A percentile compares a stretch with the other conserved stretches of the same genome.
Conservation (phyloP, 2,888 invertebrate genomes). For the Caprella mutica region DNA sequence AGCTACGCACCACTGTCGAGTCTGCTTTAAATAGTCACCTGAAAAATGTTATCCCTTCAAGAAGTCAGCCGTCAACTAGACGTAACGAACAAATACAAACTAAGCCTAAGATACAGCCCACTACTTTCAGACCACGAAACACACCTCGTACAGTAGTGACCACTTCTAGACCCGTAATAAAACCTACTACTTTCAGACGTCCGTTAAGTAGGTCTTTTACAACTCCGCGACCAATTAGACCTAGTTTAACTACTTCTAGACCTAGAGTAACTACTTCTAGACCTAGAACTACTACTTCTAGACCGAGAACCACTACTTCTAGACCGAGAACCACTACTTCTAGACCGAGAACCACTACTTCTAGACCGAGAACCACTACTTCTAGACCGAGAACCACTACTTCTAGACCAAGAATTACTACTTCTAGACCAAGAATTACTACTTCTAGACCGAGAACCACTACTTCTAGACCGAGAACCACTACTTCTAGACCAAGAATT, state of each 20-base stretch:
- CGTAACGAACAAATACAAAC: too few relatives aligned
- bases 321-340: not conserved
- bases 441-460: not conserved
- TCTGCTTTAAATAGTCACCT: too few relatives aligned
- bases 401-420: constrained; percentile 8
- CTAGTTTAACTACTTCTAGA: not conserved
- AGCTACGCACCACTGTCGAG: too few relatives aligned
- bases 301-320: not conserved
- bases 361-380: too few relatives aligned
- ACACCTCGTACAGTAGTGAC: not conserved
- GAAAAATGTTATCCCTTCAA: too few relatives aligned
- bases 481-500: constrained; percentile 2
- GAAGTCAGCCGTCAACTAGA: too few relatives aligned
- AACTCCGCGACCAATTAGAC: too few relatives aligned
- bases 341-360: not conserved
- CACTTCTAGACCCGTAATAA: not conserved
- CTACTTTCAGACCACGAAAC: constrained; percentile 3
- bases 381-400: too few relatives aligned
- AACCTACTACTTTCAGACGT: constrained; percentile 3
- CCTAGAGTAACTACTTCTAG: not conserved
- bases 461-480: not conserved
- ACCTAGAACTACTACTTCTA: not conserved
- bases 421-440: not conserved
- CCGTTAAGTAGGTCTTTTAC: too few relatives aligned
- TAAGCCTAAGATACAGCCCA: too few relatives aligned